A percentile compares a stretch with the other conserved stretches of the same genome.
phyloP scores from a whole-genome alignment of 2,888 invertebrate genomes.

The Synergus itoensis region DNA sequence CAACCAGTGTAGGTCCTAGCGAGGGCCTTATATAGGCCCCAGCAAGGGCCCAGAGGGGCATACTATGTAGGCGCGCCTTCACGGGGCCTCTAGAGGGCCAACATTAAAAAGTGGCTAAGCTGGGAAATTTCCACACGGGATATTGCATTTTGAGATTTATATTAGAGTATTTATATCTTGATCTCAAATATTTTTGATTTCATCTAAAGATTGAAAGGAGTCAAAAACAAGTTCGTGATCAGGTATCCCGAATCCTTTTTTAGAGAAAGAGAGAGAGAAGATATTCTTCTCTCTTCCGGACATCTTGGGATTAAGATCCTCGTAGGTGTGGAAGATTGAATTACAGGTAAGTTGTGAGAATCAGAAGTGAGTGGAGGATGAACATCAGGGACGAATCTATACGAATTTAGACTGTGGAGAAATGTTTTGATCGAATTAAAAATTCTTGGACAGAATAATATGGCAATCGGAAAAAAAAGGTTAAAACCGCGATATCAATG shows the following conservation, averaged over 20 bases:
- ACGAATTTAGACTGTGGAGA: not conserved
- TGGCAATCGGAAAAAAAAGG: not conserved
- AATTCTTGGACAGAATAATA: not conserved
- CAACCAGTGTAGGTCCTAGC: too few species aligned
- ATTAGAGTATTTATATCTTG: too few species aligned
- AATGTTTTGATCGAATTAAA: not conserved
- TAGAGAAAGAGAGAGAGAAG: not conserved
- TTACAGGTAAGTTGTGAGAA: slow-evolving; percentile 61
- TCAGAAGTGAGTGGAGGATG: slow-evolving; percentile 52
- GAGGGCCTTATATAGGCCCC: too few species aligned
- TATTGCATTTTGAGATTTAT: too few species aligned
- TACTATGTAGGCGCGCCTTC: too few species aligned
- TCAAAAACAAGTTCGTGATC: not conserved
- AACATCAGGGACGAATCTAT: not conserved
- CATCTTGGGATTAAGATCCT: slow-evolving; percentile 68
- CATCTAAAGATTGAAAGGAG: not conserved
- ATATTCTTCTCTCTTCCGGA: slow-evolving; percentile 56
- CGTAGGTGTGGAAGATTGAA: slow-evolving; percentile 67
- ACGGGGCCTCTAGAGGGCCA: too few species aligned
- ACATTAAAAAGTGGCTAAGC: too few species aligned
- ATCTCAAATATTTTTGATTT: too few species aligned
- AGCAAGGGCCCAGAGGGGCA: too few species aligned
- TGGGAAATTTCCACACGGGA: too few species aligned
- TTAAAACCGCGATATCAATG: not conserved
- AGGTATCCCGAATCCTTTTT: not conserved